Conservation (phyloP, 2,888 invertebrate species). For the Netelia fuscicornis region DNA sequence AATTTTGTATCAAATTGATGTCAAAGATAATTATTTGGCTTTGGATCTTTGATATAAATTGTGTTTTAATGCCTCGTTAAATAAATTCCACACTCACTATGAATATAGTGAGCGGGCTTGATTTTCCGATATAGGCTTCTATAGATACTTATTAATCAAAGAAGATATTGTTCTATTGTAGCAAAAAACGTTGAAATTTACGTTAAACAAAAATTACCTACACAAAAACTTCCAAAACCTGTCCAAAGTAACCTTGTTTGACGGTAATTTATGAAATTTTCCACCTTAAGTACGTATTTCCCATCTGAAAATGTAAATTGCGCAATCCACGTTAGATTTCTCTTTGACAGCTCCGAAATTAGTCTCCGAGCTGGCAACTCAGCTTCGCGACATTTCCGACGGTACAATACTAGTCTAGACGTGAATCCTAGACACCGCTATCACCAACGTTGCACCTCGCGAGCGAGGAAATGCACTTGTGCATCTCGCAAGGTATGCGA, state of each 20-base stretch:
- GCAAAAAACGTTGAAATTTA: too few species aligned
- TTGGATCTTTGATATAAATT: too few species aligned
- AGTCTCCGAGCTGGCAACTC: not conserved
- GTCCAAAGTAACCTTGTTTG: not conserved
- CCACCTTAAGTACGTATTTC: not conserved
- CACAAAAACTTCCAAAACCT: not conserved
- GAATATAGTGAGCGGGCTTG: too few species aligned
- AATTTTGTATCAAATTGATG: too few species aligned
- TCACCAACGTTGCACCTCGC: slow-evolving; percentile 44
- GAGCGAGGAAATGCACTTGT: not conserved
- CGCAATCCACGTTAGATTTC: not conserved
- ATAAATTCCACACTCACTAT: too few species aligned
- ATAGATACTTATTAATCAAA: too few species aligned
- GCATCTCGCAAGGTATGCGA: not conserved
- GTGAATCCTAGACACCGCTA: slow-evolving; percentile 10
- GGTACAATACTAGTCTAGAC: slow-evolving; percentile 14
- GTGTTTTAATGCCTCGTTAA: too few species aligned
- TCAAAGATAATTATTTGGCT: too few species aligned
- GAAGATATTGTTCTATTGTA: too few species aligned
- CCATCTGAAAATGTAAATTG: not conserved
- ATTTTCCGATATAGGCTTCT: too few species aligned
- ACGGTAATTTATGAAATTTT: not conserved
- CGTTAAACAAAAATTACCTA: not conserved
- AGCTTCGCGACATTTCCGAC: not conserved
- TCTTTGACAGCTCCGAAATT: not conserved